Evolutionary conservation across 2,888 invertebrate genomes (phyloP).

Genomic region (Hypomecis atomaria): DNA sequence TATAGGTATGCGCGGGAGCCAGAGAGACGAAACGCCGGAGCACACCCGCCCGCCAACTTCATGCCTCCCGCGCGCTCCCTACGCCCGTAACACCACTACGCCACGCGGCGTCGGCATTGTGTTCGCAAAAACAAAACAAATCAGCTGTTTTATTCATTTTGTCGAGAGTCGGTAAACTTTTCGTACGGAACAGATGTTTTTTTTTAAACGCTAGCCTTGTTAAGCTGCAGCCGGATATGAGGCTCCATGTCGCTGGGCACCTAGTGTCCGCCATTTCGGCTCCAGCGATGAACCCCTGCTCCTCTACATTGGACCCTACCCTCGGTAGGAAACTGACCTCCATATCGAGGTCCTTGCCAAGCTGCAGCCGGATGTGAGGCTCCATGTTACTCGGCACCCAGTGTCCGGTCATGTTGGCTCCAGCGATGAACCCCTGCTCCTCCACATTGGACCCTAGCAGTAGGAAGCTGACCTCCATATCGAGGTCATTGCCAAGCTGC

Average conservation of each 20-base stretch:
- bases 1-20: too few species aligned
- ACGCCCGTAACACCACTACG: too few species aligned
- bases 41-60: too few species aligned
- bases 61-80: too few species aligned
- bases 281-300: background rate
- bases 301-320: background rate
- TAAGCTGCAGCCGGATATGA: background rate
- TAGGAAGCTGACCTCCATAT: conserved; percentile 56
- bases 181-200: too few species aligned
- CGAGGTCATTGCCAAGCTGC: conserved; percentile 52
- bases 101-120: too few species aligned
- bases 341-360: conserved; percentile 58
- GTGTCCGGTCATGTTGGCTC: conserved; percentile 76
- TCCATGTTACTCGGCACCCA: conserved; percentile 73
- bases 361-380: conserved; percentile 60
- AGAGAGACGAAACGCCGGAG: too few species aligned
- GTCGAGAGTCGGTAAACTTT: too few species aligned
- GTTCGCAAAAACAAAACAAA: too few species aligned
- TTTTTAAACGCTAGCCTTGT: too few species aligned
- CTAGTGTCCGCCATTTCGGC: too few species aligned
- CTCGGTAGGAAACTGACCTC: conserved; percentile 50
- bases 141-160: too few species aligned
- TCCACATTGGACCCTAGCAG: conserved; percentile 61
- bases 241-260: background rate
- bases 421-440: conserved; percentile 72